phyloP scores from a whole-genome alignment of 2,113 vertebrate species.

The Lipophrys pholis region DNA sequence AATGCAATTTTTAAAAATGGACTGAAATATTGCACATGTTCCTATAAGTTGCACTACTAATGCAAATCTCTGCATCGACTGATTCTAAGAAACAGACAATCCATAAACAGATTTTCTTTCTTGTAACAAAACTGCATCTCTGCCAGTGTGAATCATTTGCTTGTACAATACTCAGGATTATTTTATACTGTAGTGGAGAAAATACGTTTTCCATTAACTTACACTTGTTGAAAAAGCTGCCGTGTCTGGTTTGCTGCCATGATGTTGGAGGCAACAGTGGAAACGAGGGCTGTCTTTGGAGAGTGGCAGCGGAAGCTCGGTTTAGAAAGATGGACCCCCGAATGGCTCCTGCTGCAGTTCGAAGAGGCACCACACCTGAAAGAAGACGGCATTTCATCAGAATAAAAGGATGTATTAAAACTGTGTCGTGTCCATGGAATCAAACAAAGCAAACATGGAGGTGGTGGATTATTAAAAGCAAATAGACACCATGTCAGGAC shows the following conservation, averaged over 20 bases:
- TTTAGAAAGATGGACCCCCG: slow-evolving; percentile 28
- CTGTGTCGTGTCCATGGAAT: no score
- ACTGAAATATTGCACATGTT: no score
- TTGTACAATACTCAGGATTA: neutral
- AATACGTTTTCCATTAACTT: slow-evolving; percentile 27
- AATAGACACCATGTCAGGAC: no score
- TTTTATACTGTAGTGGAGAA: neutral
- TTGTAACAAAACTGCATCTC: neutral
- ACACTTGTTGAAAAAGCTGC: slow-evolving; percentile 84
- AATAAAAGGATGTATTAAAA: neutral
- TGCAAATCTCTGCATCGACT: neutral
- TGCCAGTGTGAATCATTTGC: neutral
- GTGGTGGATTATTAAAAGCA: no score
- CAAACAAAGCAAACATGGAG: no score
- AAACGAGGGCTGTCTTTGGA: slow-evolving; percentile 31
- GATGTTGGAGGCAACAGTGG: slow-evolving; percentile 10
- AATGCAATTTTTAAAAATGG: no score
- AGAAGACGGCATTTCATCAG: neutral
- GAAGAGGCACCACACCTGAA: slow-evolving; percentile 49
- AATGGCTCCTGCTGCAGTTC: slow-evolving; percentile 15
- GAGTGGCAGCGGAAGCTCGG: slow-evolving; percentile 13
- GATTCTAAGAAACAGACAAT: neutral
- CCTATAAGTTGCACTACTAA: no score
- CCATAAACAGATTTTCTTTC: neutral
- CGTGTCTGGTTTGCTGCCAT: slow-evolving; percentile 67